Percentiles rank a stretch among this genome's conserved stretches.
Conservation (phyloP, 2,797 vertebrate genomes). For the Gila robusta region DNA sequence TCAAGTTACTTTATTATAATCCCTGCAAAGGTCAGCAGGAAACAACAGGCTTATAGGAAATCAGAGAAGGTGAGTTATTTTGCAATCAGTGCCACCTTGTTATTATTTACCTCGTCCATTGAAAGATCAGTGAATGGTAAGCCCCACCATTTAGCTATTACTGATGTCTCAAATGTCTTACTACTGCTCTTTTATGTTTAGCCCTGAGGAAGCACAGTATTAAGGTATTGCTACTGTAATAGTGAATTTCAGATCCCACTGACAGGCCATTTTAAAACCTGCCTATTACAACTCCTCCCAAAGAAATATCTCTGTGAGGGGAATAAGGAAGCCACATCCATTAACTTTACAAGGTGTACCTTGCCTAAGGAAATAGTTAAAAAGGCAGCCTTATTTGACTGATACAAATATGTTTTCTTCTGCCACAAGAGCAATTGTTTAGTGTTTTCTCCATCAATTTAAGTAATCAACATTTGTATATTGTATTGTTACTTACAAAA, state of each 20-base stretch:
- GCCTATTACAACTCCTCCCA: not conserved
- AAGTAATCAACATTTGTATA: not conserved
- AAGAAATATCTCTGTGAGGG: not conserved
- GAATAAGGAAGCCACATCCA: not conserved
- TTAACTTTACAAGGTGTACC: not conserved
- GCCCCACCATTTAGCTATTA: not conserved
- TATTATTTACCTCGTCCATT: conserved; percentile 5
- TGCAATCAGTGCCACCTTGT: conserved; percentile 58
- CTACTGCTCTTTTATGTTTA: conserved; percentile 4
- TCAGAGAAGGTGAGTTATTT: conserved; percentile 66
- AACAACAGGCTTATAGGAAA: conserved; percentile 77
- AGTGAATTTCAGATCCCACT: not conserved
- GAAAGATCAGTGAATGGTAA: conserved; percentile 19
- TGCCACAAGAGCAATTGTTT: not conserved
- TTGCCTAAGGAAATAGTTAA: not conserved
- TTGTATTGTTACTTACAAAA: not conserved
- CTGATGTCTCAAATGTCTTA: not conserved
- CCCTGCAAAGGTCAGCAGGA: conserved; percentile 77
- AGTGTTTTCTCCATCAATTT: not conserved
- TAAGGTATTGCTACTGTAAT: not conserved
- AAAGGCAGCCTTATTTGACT: not conserved
- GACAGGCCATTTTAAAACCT: not conserved
- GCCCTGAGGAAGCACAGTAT: not conserved
- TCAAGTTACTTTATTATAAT: conserved; percentile 76
- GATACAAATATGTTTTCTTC: not conserved